Evolutionary conservation across 2,113 vertebrate genomes (phyloP).

Genomic region (Sylvicapra grimmia): DNA sequence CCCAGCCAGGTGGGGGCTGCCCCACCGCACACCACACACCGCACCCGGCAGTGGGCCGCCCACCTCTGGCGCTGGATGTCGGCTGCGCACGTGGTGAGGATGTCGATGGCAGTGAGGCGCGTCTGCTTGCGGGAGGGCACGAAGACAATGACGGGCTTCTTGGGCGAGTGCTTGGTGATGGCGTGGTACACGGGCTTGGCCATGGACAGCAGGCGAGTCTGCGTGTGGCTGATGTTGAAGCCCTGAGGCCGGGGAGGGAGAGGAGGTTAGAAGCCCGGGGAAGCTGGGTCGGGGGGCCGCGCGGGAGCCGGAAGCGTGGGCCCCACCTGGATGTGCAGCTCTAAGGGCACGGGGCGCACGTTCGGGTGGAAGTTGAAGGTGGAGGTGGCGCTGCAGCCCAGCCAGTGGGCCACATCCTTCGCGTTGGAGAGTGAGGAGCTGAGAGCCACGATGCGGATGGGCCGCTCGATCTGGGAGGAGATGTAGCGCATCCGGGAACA

Average conservation of each 20-base stretch:
- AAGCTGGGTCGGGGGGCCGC: rapidly evolving
- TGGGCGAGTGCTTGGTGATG: constrained; percentile 96
- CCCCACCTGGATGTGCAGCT: constrained; percentile 96
- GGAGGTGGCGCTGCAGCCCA: constrained; percentile 96
- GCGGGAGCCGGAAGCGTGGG: rapidly evolving
- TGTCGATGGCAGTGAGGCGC: constrained; percentile 96
- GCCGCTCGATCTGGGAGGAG: constrained; percentile 97
- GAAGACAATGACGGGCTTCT: constrained; percentile 94
- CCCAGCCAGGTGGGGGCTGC: rapidly evolving
- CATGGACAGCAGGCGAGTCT: constrained; percentile 97
- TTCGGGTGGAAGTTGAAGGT: constrained; percentile 99
- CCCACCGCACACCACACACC: background rate
- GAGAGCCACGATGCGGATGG: constrained; percentile 96
- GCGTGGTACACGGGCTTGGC: constrained; percentile 97
- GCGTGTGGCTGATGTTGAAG: constrained; percentile 98
- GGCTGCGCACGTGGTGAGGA: constrained; percentile 95
- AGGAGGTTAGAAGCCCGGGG: background rate
- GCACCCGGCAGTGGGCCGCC: background rate
- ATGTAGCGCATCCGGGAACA: constrained; percentile 99
- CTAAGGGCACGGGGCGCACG: constrained; percentile 94
- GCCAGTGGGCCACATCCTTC: constrained; percentile 98
- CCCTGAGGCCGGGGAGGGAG: constrained; percentile 77
- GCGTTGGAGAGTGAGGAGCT: constrained; percentile 97
- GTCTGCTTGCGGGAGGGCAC: constrained; percentile 97
- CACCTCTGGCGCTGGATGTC: constrained; percentile 95